Conservation (phyloP, 2,797 vertebrate species). For the Gobio occitaniae region DNA sequence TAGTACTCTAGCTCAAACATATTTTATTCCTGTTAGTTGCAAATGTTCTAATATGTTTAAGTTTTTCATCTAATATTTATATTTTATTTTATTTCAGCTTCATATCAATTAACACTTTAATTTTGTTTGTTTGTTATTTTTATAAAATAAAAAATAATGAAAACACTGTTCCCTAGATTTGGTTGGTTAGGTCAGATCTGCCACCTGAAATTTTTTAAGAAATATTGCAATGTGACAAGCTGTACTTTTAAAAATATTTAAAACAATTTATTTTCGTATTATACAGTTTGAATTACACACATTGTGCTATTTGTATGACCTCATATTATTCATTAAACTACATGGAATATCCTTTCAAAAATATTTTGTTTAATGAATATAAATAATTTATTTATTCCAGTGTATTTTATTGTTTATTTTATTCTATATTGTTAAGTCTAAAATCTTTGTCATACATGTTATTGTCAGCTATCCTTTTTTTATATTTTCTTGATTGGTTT, state of each 20-base stretch:
- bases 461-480: not conserved
- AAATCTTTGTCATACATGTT: not conserved
- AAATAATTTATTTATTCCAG: not conserved
- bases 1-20: not conserved
- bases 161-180: not conserved
- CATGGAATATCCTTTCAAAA: not conserved
- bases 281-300: not conserved
- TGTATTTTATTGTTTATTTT: not conserved
- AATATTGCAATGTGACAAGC: not conserved
- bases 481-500: not conserved
- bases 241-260: not conserved
- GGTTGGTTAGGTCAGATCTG: not conserved
- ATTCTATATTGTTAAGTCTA: not conserved
- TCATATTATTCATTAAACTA: not conserved
- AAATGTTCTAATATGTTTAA: too few species aligned
- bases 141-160: too few species aligned
- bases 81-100: not conserved
- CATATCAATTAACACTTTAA: too few species aligned
- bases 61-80: not conserved
- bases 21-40: not conserved
- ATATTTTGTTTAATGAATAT: not conserved
- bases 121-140: too few species aligned
- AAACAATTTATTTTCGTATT: not conserved
- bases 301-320: not conserved
- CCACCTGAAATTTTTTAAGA: not conserved